A percentile compares a stretch with the other conserved stretches of the same genome.
Conservation (phyloP, 1,140 invertebrate species). For the Stenopsyche tienmushanensis region DNA sequence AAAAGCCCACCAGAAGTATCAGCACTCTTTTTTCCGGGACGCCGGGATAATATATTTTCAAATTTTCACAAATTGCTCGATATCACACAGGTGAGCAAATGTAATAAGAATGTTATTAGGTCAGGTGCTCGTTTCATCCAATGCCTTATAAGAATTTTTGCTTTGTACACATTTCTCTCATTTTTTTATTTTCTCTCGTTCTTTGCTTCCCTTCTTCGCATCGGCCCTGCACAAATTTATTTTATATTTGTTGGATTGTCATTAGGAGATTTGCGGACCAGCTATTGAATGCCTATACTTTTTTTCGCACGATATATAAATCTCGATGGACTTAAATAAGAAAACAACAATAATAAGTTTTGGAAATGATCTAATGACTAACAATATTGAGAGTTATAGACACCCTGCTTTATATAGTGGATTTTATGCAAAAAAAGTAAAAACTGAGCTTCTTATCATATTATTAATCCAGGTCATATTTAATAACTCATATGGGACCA, state of each 20-base stretch:
- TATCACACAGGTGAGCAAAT: neutral
- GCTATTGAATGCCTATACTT: constrained; percentile 2
- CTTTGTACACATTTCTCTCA: constrained; percentile 1
- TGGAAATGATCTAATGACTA: no score
- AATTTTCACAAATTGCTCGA: neutral
- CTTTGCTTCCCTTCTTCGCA: neutral
- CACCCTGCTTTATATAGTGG: no score
- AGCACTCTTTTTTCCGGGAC: neutral
- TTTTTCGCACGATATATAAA: no score
- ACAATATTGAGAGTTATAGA: no score
- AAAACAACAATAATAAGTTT: no score
- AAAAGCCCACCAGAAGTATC: no score
- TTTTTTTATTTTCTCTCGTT: neutral
- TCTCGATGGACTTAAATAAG: no score
- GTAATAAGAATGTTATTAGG: constrained; percentile 18
- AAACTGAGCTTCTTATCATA: no score
- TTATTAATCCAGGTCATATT: no score
- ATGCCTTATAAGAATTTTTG: neutral
- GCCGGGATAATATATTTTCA: neutral
- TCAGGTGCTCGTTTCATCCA: neutral
- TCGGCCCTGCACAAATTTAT: constrained; percentile 1
- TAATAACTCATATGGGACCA: no score
- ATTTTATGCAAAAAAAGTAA: no score
- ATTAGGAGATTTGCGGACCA: constrained; percentile 20
- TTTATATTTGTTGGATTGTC: constrained; percentile 8